Percentiles rank a stretch among this genome's conserved stretches.
These are phyloP conservation scores for Galeopterus variegatus DNA, from an alignment of 2,113 vertebrate species.

Conservation along the genomic window DNA sequence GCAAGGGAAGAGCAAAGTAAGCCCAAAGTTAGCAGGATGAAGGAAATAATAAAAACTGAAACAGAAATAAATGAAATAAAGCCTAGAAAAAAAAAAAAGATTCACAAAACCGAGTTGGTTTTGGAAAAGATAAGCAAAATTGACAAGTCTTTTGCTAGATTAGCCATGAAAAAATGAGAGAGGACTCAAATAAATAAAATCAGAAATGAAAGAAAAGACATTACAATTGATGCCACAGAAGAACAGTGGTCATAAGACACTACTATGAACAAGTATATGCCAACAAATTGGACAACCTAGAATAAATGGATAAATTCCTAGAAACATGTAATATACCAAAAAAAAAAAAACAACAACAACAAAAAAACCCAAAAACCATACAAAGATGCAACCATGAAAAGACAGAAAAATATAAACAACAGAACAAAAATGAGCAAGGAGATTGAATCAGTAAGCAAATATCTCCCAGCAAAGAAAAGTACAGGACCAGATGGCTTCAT, in stretches of 20 bases:
- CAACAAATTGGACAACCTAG: neutral
- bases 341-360: neutral
- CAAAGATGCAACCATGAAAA: neutral
- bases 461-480: neutral
- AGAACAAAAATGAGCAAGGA: neutral
- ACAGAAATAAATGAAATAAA: neutral
- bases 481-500: neutral
- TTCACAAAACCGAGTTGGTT: no score
- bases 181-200: neutral
- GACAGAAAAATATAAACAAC: neutral
- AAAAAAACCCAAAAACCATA: no score
- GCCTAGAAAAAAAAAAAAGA: neutral
- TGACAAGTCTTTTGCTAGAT: neutral
- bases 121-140: neutral
- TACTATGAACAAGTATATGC: neutral
- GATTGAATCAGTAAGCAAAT: neutral
- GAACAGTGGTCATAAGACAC: neutral
- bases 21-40: neutral
- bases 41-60: neutral
- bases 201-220: neutral
- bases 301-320: neutral
- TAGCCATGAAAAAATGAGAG: neutral
- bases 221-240: neutral
- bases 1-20: neutral
- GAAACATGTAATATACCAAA: neutral